These are phyloP conservation scores for Liodrosophila aerea DNA, from an alignment of 2,888 invertebrate genomes.

Conservation along the genomic window DNA sequence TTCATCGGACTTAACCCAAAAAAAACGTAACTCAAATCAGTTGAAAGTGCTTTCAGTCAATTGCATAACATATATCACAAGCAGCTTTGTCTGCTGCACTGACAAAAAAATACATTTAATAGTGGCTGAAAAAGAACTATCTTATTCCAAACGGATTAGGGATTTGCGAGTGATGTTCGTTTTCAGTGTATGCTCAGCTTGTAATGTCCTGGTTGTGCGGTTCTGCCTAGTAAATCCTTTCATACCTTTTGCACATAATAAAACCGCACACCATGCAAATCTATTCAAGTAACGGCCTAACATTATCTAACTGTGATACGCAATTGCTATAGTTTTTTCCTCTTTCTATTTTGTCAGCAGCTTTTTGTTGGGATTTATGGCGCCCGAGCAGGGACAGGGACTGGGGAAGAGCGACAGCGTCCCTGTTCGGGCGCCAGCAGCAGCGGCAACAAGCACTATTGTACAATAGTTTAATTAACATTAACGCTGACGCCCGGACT, in stretches of 20 bases:
- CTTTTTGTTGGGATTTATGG: conserved; percentile 40
- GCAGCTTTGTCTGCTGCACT: neutral
- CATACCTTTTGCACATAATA: conserved; percentile 6
- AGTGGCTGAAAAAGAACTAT: no score
- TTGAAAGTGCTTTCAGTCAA: conserved; percentile 19
- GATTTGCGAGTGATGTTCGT: no score
- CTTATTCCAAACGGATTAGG: no score
- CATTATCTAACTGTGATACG: conserved; percentile 21
- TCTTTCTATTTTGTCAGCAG: conserved; percentile 19
- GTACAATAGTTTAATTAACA: conserved; percentile 77
- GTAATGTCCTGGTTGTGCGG: no score
- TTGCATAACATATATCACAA: conserved; percentile 24
- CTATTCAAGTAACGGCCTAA: conserved; percentile 19
- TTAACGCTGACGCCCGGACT: conserved; percentile 70
- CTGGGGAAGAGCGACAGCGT: no score
- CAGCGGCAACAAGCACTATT: conserved; percentile 36
- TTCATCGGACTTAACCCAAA: neutral
- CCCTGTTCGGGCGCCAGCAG: no score
- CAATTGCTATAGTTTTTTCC: neutral
- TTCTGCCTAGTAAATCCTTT: conserved; percentile 32
- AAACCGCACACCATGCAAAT: conserved; percentile 55
- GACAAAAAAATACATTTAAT: no score
- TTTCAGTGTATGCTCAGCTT: no score
- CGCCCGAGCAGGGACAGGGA: conserved; percentile 5
- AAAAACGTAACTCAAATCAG: conserved; percentile 1